Evolutionary conservation across 1,140 invertebrate species (phyloP).

Genomic region (Thereuonema tuberculata): DNA sequence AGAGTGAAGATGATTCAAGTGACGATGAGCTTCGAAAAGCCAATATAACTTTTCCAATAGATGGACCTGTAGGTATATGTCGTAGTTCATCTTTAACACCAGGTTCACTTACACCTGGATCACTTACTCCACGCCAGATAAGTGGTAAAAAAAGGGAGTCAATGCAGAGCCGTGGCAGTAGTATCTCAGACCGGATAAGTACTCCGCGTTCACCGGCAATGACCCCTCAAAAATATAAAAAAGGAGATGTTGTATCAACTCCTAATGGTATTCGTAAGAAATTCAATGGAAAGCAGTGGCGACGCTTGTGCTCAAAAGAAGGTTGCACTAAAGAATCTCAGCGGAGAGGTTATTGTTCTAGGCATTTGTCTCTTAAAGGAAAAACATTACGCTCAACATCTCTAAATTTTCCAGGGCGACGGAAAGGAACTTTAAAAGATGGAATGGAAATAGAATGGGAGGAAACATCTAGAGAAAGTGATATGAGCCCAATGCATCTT

Average conservation of each 20-base stretch:
- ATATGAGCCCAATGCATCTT: constrained; percentile 70
- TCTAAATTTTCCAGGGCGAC: constrained; percentile 13
- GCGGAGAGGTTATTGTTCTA: constrained; percentile 84
- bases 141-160: constrained; percentile 75
- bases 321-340: constrained; percentile 98
- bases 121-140: constrained; percentile 23
- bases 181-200: constrained; percentile 27
- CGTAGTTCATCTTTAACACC: constrained; percentile 6
- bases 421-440: constrained; percentile 33
- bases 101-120: neutral
- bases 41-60: constrained; percentile 55
- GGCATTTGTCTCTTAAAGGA: constrained; percentile 81
- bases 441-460: constrained; percentile 54
- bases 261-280: constrained; percentile 95
- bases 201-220: constrained; percentile 60
- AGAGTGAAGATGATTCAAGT: constrained; percentile 59
- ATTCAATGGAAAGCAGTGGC: constrained; percentile 99
- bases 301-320: constrained; percentile 84
- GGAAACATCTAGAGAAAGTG: constrained; percentile 56
- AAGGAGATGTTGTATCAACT: constrained; percentile 93
- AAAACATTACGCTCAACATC: constrained; percentile 38
- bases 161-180: constrained; percentile 76
- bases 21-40: constrained; percentile 77
- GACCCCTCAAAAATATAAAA: constrained; percentile 93
- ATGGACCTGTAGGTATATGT: neutral